Evolutionary conservation across 2,113 vertebrate species (phyloP).

Genomic region (Pampusana beccarii): DNA sequence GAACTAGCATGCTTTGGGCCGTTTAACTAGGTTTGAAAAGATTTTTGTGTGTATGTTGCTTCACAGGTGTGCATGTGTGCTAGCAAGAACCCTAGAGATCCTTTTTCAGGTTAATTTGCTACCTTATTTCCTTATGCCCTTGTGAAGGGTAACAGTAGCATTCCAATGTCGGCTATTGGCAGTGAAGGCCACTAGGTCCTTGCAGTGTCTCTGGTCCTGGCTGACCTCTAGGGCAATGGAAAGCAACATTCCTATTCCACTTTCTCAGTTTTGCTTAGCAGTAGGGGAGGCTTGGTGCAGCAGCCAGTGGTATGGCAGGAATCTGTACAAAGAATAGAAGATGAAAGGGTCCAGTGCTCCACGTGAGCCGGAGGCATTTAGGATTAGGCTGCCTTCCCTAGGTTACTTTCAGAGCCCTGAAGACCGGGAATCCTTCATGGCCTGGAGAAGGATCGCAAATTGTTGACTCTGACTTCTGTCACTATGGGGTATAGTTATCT

Average conservation of each 20-base stretch:
- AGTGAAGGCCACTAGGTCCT: neutral
- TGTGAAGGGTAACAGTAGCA: neutral
- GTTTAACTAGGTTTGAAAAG: neutral
- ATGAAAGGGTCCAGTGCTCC: conserved; percentile 50
- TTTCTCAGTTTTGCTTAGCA: conserved; percentile 25
- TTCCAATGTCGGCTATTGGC: neutral
- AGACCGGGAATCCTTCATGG: neutral
- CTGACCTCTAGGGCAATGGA: neutral
- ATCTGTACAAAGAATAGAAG: conserved; percentile 57
- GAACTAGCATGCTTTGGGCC: neutral
- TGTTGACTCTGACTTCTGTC: neutral
- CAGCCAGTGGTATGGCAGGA: conserved; percentile 69
- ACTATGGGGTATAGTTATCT: neutral
- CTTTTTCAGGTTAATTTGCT: neutral
- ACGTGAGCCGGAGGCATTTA: conserved; percentile 51
- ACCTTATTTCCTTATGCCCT: neutral
- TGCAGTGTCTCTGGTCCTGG: neutral
- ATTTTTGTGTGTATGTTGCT: neutral
- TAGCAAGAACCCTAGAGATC: neutral
- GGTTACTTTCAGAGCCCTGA: conserved; percentile 6
- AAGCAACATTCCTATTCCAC: conserved; percentile 49
- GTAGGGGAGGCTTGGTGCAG: conserved; percentile 56
- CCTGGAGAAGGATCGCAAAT: neutral
- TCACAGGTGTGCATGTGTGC: neutral
- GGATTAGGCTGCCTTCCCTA: conserved; percentile 50